Conservation (phyloP, 2,113 vertebrate species). For the Callospermophilus lateralis region DNA sequence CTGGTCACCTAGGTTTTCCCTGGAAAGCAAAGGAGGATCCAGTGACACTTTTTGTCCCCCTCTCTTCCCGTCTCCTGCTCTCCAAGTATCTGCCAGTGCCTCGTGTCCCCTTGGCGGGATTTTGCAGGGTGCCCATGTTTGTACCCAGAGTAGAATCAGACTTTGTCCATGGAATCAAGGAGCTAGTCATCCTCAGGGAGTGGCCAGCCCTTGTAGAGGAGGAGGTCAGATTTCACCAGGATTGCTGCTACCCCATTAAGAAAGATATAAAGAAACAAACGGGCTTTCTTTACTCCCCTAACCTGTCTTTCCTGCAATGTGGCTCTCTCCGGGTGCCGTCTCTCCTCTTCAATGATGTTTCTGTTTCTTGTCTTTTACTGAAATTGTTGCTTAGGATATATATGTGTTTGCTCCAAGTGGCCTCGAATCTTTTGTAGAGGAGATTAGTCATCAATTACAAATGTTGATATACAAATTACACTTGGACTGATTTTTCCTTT, state of each 20-base stretch:
- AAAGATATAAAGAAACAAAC: background rate
- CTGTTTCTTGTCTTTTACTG: background rate
- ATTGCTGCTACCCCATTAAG: background rate
- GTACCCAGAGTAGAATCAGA: background rate
- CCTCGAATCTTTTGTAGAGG: background rate
- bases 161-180: background rate
- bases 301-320: background rate
- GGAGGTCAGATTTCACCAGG: background rate
- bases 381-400: background rate
- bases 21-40: background rate
- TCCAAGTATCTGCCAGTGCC: too few species aligned
- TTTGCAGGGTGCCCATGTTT: background rate
- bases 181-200: background rate
- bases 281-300: background rate
- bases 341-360: background rate
- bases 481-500: background rate
- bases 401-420: background rate
- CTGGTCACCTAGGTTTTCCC: background rate
- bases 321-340: background rate
- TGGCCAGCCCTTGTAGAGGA: background rate
- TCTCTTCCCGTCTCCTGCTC: background rate
- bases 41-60: background rate
- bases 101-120: background rate
- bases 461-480: too few species aligned
- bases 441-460: background rate